phyloP scores from a whole-genome alignment of 2,797 vertebrate genomes.

The Gymnodraco acuticeps region DNA sequence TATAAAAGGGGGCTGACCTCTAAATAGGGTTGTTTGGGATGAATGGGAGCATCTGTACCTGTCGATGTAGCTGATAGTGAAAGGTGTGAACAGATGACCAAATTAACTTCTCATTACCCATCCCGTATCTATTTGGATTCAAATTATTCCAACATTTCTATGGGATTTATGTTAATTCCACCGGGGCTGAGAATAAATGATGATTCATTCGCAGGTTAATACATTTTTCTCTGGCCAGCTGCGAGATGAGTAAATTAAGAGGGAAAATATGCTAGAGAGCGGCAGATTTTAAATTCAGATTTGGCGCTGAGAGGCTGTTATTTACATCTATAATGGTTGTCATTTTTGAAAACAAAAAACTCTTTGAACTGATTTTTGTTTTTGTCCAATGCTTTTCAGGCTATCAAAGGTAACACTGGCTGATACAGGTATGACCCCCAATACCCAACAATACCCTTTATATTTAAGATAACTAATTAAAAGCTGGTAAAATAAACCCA shows the following conservation, averaged over 20 bases:
- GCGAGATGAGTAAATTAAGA: slow-evolving; percentile 71
- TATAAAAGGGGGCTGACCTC: slow-evolving; percentile 56
- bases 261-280: slow-evolving; percentile 49
- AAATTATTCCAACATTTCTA: slow-evolving; percentile 73
- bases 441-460: neutral
- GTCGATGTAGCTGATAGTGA: slow-evolving; percentile 61
- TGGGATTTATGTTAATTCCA: slow-evolving; percentile 76
- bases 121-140: slow-evolving; percentile 77
- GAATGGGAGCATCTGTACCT: slow-evolving; percentile 55
- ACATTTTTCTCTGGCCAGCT: slow-evolving; percentile 78
- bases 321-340: slow-evolving; percentile 35
- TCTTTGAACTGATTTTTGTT: slow-evolving; percentile 2
- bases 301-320: slow-evolving; percentile 43
- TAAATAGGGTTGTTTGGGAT: slow-evolving; percentile 70
- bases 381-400: neutral
- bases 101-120: slow-evolving; percentile 77
- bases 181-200: slow-evolving; percentile 61
- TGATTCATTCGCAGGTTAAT: slow-evolving; percentile 80
- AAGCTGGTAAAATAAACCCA: neutral
- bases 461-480: neutral
- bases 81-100: slow-evolving; percentile 78
- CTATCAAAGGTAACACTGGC: neutral
- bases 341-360: slow-evolving; percentile 36
- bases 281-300: slow-evolving; percentile 52
- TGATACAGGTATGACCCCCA: neutral